These are phyloP conservation scores for Arenaria interpres DNA, from an alignment of 2,113 vertebrate species.

Conservation along the genomic window DNA sequence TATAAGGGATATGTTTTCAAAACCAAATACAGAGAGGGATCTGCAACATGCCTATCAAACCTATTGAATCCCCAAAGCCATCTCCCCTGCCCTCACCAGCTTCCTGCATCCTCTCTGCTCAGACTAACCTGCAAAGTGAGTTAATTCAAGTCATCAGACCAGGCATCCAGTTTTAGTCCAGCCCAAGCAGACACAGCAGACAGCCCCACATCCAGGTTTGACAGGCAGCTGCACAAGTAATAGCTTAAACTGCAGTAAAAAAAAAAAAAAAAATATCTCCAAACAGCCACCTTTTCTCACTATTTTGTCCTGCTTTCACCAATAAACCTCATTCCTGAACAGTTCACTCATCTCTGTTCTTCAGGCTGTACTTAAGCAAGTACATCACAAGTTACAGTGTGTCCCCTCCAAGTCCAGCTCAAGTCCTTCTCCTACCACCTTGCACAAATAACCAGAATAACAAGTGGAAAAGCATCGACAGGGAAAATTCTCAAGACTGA, in stretches of 20 bases:
- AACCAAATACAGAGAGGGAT: neutral
- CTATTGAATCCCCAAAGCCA: neutral
- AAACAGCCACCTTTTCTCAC: neutral
- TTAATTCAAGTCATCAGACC: neutral
- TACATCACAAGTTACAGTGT: neutral
- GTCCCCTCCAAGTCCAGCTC: neutral
- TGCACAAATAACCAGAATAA: neutral
- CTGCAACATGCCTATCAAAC: neutral
- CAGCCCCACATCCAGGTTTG: neutral
- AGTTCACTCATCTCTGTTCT: neutral
- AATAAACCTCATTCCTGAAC: neutral
- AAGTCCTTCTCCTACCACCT: neutral
- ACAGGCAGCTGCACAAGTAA: neutral
- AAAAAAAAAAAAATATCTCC: accelerated
- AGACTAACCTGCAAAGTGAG: neutral
- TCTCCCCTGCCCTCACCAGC: neutral
- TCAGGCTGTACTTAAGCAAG: neutral
- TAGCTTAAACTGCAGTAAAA: neutral
- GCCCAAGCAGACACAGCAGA: neutral
- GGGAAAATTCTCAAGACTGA: slow-evolving; percentile 25
- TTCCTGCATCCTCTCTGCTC: neutral
- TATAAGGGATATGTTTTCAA: neutral
- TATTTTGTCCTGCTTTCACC: neutral
- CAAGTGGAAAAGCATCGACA: slow-evolving; percentile 21
- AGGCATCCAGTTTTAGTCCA: neutral